A percentile compares a stretch with the other conserved stretches of the same genome.
Evolutionary conservation across 37 sponge, comb jelly and placozoan genomes (phyloP).

Genomic region (Oopsacas minuta): DNA sequence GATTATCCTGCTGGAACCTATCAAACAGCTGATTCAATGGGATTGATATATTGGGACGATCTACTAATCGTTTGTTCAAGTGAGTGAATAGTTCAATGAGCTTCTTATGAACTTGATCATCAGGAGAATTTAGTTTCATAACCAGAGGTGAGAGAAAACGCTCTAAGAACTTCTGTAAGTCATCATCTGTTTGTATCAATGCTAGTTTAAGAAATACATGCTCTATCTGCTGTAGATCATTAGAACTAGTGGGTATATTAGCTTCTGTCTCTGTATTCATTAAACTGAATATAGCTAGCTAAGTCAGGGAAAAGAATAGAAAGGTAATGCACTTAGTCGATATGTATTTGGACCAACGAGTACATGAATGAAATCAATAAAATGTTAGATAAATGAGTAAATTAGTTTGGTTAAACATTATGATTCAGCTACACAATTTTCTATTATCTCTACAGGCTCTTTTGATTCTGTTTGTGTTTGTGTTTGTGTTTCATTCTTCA

Average conservation of each 20-base stretch:
- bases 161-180: not conserved
- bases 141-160: not conserved
- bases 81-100: not conserved
- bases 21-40: not conserved
- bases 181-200: slow-evolving; percentile 1
- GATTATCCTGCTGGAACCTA: not conserved
- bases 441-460: not conserved
- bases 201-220: not conserved
- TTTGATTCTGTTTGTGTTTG: not conserved
- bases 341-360: no score
- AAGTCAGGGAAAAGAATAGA: not conserved
- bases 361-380: no score
- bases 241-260: not conserved
- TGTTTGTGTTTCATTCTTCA: not conserved
- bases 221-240: not conserved
- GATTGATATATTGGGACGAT: not conserved
- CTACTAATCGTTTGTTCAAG: not conserved
- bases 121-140: not conserved
- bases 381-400: no score
- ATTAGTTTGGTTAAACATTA: no score
- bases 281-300: not conserved
- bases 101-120: not conserved
- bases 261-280: not conserved
- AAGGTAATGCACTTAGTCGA: no score
- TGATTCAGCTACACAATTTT: not conserved